Conservation (phyloP, 2,888 invertebrate genomes). For the Lasioglossum vierecki region DNA sequence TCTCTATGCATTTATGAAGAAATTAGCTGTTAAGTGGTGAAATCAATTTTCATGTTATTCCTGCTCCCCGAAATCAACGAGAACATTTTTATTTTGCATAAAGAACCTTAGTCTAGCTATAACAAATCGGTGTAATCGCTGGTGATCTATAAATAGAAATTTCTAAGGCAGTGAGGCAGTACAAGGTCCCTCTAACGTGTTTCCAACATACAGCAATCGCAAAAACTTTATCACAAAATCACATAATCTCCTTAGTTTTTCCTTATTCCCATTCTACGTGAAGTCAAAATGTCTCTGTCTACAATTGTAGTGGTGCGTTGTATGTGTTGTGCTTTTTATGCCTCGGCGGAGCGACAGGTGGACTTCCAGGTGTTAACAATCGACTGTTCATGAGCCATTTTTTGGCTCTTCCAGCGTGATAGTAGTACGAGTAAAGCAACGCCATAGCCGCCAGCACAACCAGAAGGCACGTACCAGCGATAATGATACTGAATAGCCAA, state of each 20-base stretch:
- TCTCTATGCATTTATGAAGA: no score
- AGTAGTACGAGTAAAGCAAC: conserved; percentile 90
- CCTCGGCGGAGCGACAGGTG: conserved; percentile 82
- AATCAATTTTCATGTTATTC: no score
- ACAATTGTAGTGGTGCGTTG: conserved; percentile 64
- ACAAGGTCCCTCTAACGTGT: background rate
- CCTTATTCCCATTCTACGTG: conserved; percentile 29
- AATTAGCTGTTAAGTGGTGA: no score
- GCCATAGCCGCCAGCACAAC: conserved; percentile 88
- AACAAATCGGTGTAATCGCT: conserved; percentile 42
- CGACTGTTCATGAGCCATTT: conserved; percentile 85
- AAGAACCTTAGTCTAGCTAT: background rate
- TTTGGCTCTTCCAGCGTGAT: conserved; percentile 90
- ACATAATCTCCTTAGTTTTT: background rate
- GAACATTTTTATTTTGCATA: no score
- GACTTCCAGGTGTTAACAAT: conserved; percentile 70
- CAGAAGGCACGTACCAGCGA: conserved; percentile 88
- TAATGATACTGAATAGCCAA: conserved; percentile 83
- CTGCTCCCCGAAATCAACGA: no score
- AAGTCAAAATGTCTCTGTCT: conserved; percentile 35
- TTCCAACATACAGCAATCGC: background rate
- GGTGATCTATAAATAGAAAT: background rate
- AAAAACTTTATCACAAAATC: background rate
- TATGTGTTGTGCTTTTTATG: conserved; percentile 75
- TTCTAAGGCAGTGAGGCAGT: conserved; percentile 3